Evolutionary conservation across 2,797 vertebrate genomes (phyloP).

Genomic region (Falco columbarius): DNA sequence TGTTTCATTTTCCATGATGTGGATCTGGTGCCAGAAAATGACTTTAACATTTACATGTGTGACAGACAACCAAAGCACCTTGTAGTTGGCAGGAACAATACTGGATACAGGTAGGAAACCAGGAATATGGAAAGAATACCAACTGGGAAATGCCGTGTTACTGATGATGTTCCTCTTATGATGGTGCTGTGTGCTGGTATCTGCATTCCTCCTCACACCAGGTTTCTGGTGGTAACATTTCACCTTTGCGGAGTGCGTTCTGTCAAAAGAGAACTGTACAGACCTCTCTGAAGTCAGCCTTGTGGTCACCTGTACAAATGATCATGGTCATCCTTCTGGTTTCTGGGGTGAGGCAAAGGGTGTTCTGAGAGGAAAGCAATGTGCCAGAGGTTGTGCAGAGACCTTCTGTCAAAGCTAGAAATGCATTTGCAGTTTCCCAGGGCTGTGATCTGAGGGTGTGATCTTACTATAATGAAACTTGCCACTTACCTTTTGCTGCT

Average conservation of each 20-base stretch:
- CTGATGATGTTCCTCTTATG: not conserved
- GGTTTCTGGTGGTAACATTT: not conserved
- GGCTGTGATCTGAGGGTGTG: not conserved
- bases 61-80: slow-evolving; percentile 92
- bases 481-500: not conserved
- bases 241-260: not conserved
- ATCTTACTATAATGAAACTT: not conserved
- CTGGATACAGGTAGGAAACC: slow-evolving; percentile 91
- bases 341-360: not conserved
- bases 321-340: not conserved
- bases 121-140: not conserved
- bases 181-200: not conserved
- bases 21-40: slow-evolving; percentile 95
- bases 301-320: not conserved
- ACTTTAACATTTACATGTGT: slow-evolving; percentile 91
- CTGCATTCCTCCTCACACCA: not conserved
- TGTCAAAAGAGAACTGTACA: not conserved
- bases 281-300: not conserved
- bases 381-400: not conserved
- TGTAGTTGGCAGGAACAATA: slow-evolving; percentile 94
- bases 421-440: not conserved
- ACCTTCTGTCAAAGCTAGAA: not conserved
- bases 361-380: not conserved
- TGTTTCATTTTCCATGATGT: slow-evolving; percentile 98
- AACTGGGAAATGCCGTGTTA: not conserved